Conservation (phyloP, 2,888 invertebrate species). For the Rhopalosiphum nymphaeae region DNA sequence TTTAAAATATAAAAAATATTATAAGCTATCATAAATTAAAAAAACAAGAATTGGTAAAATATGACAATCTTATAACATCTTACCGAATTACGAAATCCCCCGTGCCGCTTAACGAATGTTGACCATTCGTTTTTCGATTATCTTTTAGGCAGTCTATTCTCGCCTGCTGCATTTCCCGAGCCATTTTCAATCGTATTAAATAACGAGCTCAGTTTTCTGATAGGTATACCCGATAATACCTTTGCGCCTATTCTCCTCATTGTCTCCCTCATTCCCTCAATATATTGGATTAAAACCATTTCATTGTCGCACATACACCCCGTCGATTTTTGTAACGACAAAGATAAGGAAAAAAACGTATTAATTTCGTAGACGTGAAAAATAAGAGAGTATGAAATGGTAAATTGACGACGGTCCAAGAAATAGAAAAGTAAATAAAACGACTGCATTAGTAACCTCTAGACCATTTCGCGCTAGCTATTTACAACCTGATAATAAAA, state of each 20-base stretch:
- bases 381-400: conserved; percentile 56
- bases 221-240: conserved; percentile 49
- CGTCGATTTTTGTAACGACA: conserved; percentile 64
- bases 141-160: conserved; percentile 56
- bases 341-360: conserved; percentile 58
- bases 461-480: conserved; percentile 7
- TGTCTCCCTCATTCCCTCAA: background rate
- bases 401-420: conserved; percentile 61
- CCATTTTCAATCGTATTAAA: conserved; percentile 59
- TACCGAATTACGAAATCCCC: background rate
- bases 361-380: conserved; percentile 62
- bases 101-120: conserved; percentile 38
- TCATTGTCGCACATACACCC: conserved; percentile 64
- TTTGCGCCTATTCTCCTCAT: background rate
- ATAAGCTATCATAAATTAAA: background rate
- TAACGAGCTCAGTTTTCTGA: conserved; percentile 54
- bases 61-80: conserved; percentile 12
- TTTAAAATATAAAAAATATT: background rate
- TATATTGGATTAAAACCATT: conserved; percentile 60
- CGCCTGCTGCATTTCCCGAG: background rate
- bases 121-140: conserved; percentile 63
- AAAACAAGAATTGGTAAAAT: background rate
- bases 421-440: conserved; percentile 62
- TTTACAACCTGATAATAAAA: conserved; percentile 48
- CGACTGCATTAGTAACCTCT: conserved; percentile 53